Percentiles rank a stretch among this genome's conserved stretches.
Conservation (phyloP, 1,140 invertebrate genomes). For the Gryllus bimaculatus region DNA sequence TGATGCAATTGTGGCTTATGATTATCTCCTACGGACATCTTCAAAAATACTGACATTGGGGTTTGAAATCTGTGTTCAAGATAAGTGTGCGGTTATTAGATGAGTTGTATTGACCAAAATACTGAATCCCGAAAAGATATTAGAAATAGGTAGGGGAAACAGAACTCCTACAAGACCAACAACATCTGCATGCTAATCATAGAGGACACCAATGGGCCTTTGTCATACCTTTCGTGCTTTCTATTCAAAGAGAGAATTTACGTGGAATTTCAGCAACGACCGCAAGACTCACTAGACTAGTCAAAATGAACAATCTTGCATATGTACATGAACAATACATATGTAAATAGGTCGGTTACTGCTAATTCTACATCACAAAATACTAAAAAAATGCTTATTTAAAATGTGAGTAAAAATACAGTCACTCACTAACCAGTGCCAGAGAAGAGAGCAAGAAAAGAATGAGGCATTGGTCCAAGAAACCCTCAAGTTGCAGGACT, state of each 20-base stretch:
- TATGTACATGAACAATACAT: neutral
- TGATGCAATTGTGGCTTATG: too few species aligned
- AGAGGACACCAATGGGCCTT: conserved; percentile 30
- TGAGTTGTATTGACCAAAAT: too few species aligned
- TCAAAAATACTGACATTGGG: too few species aligned
- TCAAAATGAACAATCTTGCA: neutral
- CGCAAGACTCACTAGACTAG: neutral
- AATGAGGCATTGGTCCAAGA: neutral
- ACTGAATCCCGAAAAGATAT: neutral
- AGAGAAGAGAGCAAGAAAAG: neutral
- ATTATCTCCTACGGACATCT: too few species aligned
- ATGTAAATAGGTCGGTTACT: neutral
- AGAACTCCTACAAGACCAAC: neutral
- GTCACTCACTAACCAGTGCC: neutral
- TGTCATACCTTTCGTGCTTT: conserved; percentile 27
- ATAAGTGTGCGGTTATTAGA: too few species aligned
- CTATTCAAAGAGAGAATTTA: neutral
- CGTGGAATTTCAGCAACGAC: neutral
- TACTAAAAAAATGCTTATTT: neutral
- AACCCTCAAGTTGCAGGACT: neutral
- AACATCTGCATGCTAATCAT: neutral
- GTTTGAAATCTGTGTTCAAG: too few species aligned
- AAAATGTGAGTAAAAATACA: neutral
- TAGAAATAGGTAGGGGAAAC: neutral
- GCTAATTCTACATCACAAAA: neutral